Percentiles rank a stretch among this genome's conserved stretches.
Evolutionary conservation across 2,888 invertebrate genomes (phyloP).

Genomic region (Eilema sororculum): DNA sequence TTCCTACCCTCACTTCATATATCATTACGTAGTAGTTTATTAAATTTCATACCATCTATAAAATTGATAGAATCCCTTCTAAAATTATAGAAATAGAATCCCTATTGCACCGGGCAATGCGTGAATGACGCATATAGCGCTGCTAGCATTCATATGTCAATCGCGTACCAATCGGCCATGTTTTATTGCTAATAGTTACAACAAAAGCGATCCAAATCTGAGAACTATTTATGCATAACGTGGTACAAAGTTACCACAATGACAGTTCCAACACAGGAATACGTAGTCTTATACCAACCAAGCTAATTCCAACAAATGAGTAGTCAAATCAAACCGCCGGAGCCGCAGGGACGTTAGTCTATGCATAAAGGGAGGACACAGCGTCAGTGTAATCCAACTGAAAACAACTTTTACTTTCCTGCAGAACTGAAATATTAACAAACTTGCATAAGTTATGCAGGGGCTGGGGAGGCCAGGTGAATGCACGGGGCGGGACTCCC

Average conservation of each 20-base stretch:
- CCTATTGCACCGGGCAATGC: neutral
- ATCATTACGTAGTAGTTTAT: neutral
- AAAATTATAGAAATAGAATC: no score
- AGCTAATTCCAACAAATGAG: constrained; percentile 49
- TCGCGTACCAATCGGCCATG: neutral
- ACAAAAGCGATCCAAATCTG: neutral
- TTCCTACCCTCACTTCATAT: neutral
- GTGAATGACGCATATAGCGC: neutral
- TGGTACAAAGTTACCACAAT: neutral
- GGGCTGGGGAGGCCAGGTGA: constrained; percentile 62
- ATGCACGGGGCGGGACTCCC: constrained; percentile 62
- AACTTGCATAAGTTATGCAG: constrained; percentile 81
- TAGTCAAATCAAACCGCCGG: constrained; percentile 40
- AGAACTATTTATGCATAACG: neutral
- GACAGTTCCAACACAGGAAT: constrained; percentile 15
- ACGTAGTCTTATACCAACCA: constrained; percentile 26
- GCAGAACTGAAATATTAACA: constrained; percentile 79
- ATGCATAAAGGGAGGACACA: constrained; percentile 48
- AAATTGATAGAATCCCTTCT: neutral
- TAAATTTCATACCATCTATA: neutral
- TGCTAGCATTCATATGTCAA: neutral
- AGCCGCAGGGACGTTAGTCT: constrained; percentile 42
- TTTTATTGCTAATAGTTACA: neutral
- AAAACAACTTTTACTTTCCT: constrained; percentile 79
- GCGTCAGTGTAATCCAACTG: constrained; percentile 46